These are phyloP conservation scores for Epirrhoe tristata DNA, from an alignment of 2,888 invertebrate genomes.

Conservation along the genomic window DNA sequence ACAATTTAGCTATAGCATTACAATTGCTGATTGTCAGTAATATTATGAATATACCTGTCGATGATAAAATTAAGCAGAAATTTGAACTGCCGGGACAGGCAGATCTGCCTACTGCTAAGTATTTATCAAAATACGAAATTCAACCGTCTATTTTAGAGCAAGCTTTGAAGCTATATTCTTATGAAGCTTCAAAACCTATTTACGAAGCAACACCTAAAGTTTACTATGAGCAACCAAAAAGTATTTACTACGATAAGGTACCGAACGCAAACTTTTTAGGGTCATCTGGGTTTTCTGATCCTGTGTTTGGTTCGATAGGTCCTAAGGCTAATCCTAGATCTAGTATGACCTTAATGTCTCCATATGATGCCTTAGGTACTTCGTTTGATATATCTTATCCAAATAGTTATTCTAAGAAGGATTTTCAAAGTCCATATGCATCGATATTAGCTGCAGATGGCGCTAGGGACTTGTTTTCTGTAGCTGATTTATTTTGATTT, in stretches of 20 bases:
- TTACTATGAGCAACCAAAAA: not conserved
- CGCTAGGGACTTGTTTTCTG: slow-evolving; percentile 56
- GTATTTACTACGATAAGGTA: slow-evolving; percentile 8
- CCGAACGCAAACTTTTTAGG: slow-evolving; percentile 49
- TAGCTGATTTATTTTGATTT: slow-evolving; percentile 52
- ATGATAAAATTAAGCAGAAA: not conserved
- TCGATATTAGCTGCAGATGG: slow-evolving; percentile 56
- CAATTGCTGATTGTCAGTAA: slow-evolving; percentile 72
- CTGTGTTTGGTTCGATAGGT: slow-evolving; percentile 17
- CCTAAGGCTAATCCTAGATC: slow-evolving; percentile 45
- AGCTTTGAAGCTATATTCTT: not conserved
- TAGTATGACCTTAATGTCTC: slow-evolving; percentile 58
- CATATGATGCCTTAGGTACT: slow-evolving; percentile 60
- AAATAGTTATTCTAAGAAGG: slow-evolving; percentile 54
- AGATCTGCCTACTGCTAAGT: not conserved
- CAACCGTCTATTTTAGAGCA: not conserved
- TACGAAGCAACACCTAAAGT: slow-evolving; percentile 7
- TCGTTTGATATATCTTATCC: slow-evolving; percentile 48
- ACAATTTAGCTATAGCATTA: slow-evolving; percentile 73
- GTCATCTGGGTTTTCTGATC: slow-evolving; percentile 30
- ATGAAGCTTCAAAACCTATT: not conserved
- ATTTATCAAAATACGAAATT: not conserved
- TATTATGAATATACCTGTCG: slow-evolving; percentile 56
- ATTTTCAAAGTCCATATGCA: slow-evolving; percentile 65
- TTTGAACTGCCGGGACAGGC: not conserved